Conservation (phyloP, 2,113 vertebrate species). For the Vidua chalybeata region DNA sequence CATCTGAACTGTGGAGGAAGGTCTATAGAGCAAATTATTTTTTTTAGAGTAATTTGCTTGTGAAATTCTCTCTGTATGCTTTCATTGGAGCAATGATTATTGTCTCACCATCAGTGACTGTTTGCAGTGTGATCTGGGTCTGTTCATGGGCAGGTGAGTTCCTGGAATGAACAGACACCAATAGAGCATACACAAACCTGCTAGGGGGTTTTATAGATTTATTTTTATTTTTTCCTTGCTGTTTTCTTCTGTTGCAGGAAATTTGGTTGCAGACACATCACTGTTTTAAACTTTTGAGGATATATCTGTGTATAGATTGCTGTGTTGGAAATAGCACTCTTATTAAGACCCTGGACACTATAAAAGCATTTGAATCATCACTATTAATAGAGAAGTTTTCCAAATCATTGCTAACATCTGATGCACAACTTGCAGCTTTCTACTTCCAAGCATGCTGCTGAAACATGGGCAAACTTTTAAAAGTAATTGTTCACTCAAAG, state of each 20-base stretch:
- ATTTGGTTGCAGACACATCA: not conserved
- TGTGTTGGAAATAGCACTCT: not conserved
- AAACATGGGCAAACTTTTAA: slow-evolving; percentile 53
- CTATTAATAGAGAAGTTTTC: slow-evolving; percentile 17
- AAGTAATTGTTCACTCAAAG: slow-evolving; percentile 48
- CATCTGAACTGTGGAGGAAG: not conserved
- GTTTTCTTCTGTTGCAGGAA: not conserved
- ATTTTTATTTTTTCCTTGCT: not conserved
- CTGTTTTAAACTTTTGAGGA: not conserved
- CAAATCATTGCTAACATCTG: slow-evolving; percentile 5
- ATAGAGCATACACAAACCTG: not conserved
- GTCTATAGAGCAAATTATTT: not conserved
- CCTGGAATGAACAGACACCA: not conserved
- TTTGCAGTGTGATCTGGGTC: not conserved
- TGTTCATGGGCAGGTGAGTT: not conserved
- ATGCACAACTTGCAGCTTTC: slow-evolving; percentile 28
- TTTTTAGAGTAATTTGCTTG: not conserved
- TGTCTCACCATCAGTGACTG: not conserved
- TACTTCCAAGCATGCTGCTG: slow-evolving; percentile 56
- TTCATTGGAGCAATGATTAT: rapidly evolving
- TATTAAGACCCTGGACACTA: not conserved
- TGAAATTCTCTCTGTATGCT: not conserved
- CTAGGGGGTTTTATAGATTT: not conserved
- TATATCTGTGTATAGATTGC: not conserved
- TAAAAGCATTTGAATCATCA: not conserved